Conservation (phyloP, 2,797 vertebrate species). For the Aplochiton taeniatus region DNA sequence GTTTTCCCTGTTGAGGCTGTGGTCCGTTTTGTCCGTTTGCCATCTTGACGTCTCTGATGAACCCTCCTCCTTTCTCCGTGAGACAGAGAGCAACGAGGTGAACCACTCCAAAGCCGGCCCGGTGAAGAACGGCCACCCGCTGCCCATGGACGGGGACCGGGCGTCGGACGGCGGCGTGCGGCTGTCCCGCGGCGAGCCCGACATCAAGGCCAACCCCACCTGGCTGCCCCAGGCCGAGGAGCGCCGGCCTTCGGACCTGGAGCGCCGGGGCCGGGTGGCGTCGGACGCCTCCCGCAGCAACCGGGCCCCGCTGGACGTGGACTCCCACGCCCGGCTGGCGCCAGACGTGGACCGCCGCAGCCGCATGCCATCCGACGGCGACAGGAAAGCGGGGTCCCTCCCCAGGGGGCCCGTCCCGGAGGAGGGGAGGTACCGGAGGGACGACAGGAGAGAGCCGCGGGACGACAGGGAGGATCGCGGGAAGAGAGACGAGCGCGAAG, state of each 20-base stretch:
- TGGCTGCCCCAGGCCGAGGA: constrained; percentile 59
- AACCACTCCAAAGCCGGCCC: constrained; percentile 70
- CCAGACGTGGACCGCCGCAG: constrained; percentile 57
- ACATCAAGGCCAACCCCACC: constrained; percentile 51
- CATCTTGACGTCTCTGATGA: not conserved
- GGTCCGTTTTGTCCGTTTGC: no score
- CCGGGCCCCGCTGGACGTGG: constrained; percentile 79
- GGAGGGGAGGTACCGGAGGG: constrained; percentile 58
- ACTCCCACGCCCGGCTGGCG: constrained; percentile 63
- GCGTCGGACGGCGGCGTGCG: constrained; percentile 42
- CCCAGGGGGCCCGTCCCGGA: constrained; percentile 56
- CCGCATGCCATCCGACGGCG: constrained; percentile 62
- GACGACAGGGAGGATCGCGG: constrained; percentile 50
- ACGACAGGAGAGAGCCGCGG: constrained; percentile 58
- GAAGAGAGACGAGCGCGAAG: constrained; percentile 46
- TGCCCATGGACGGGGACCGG: constrained; percentile 67
- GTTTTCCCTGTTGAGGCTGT: no score
- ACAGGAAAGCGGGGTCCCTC: constrained; percentile 55
- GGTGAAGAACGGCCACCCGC: constrained; percentile 87
- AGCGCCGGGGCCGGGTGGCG: constrained; percentile 52
- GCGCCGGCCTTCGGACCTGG: constrained; percentile 52
- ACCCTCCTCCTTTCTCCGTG: not conserved
- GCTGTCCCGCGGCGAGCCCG: constrained; percentile 53
- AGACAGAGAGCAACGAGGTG: constrained; percentile 77
- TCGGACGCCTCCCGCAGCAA: constrained; percentile 74